phyloP scores from a whole-genome alignment of 2,797 vertebrate species.

The Fratercula arctica region DNA sequence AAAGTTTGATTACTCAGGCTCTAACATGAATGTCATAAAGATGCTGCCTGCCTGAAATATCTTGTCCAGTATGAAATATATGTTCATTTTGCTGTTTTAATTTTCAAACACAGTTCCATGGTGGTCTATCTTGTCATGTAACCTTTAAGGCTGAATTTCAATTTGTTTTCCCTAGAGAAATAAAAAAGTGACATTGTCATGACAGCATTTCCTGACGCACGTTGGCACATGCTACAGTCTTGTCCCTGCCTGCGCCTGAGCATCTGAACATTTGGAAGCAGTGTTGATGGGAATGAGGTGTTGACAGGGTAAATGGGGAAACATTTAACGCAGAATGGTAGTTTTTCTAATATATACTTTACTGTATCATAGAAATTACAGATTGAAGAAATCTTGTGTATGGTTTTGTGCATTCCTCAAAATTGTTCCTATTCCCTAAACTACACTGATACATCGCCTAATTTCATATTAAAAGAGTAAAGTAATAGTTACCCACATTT shows the following conservation, averaged over 20 bases:
- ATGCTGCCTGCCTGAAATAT: neutral
- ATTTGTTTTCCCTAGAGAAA: constrained; percentile 37
- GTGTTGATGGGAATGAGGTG: neutral
- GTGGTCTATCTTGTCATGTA: constrained; percentile 23
- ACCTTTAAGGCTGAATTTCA: constrained; percentile 17
- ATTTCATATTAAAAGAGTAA: constrained; percentile 43
- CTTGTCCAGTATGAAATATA: neutral
- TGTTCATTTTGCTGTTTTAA: neutral
- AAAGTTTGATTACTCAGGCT: neutral
- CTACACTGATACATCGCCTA: neutral
- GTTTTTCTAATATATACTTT: neutral
- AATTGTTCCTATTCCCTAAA: constrained; percentile 21
- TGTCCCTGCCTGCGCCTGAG: neutral
- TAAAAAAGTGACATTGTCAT: constrained; percentile 10
- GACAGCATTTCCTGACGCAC: constrained; percentile 14
- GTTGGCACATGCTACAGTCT: neutral
- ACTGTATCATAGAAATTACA: constrained; percentile 2
- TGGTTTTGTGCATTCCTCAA: neutral
- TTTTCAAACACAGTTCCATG: neutral
- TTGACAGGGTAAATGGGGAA: constrained; percentile 49
- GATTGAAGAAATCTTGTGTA: neutral
- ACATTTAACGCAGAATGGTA: neutral
- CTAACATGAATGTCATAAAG: neutral
- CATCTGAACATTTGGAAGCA: neutral
- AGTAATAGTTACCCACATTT: constrained; percentile 47